Conservation (phyloP, 1,140 invertebrate species). For the Diorhabda carinulata region DNA sequence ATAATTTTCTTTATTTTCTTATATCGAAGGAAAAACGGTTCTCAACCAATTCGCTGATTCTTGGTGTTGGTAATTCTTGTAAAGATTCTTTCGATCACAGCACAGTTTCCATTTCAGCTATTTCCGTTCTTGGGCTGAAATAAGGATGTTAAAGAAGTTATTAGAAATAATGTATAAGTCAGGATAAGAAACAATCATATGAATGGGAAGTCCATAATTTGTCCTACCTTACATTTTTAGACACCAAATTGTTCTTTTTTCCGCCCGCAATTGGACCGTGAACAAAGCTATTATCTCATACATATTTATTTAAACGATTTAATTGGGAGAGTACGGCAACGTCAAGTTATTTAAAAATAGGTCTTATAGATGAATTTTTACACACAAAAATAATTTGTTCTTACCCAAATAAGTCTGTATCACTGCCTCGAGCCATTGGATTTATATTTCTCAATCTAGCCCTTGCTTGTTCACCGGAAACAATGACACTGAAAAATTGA, state of each 20-base stretch:
- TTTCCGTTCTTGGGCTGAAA: constrained; percentile 62
- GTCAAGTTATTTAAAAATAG: too few relatives aligned
- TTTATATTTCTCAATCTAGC: constrained; percentile 43
- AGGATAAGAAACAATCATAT: too few relatives aligned
- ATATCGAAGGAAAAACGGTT: background rate
- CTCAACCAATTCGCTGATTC: background rate
- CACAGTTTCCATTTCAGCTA: constrained; percentile 85
- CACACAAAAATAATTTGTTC: background rate
- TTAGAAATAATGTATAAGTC: too few relatives aligned
- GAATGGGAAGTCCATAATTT: too few relatives aligned
- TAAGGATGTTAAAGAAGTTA: constrained; percentile 18
- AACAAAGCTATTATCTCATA: too few relatives aligned
- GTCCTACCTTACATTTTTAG: too few relatives aligned
- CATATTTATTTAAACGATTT: too few relatives aligned
- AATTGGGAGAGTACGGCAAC: too few relatives aligned
- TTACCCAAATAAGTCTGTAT: constrained; percentile 43
- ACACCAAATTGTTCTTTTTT: too few relatives aligned
- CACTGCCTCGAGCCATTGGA: constrained; percentile 36
- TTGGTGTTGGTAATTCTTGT: constrained; percentile 36
- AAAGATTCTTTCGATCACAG: constrained; percentile 60
- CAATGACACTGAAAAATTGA: constrained; percentile 42
- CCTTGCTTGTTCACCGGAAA: constrained; percentile 43
- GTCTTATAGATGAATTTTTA: too few relatives aligned
- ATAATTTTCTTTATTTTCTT: too few relatives aligned
- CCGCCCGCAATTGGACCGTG: too few relatives aligned